Conservation (phyloP, 2,888 invertebrate genomes). For the Dioctria rufipes region DNA sequence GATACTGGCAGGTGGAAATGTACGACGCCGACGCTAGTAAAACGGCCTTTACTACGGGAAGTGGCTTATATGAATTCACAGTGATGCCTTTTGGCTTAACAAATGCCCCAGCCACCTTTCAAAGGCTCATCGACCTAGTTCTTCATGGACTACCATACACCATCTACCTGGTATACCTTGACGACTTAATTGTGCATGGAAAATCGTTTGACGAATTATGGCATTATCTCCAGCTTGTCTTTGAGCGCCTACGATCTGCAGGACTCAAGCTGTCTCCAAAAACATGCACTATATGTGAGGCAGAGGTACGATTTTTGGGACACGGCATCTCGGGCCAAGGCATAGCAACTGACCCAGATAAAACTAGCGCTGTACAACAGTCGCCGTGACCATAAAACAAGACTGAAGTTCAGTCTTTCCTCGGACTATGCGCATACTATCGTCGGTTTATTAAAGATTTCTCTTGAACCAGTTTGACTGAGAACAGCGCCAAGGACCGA, state of each 20-base stretch:
- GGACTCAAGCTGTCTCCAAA: no score
- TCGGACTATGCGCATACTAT: neutral
- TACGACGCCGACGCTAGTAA: neutral
- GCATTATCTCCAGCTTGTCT: no score
- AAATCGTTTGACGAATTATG: no score
- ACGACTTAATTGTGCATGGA: no score
- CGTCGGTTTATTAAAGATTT: neutral
- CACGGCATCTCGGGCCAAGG: no score
- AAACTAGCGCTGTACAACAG: no score
- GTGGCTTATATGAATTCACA: neutral
- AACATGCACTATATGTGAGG: no score
- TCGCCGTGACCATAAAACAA: neutral
- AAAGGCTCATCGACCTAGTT: neutral
- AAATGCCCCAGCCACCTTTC: slow-evolving; percentile 5
- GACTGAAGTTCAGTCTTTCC: neutral
- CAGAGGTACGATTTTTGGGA: no score
- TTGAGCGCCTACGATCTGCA: no score
- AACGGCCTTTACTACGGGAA: neutral
- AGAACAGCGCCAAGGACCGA: neutral
- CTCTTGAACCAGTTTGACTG: neutral
- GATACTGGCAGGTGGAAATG: slow-evolving; percentile 8
- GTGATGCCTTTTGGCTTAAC: neutral
- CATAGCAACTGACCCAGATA: no score
- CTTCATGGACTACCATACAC: no score
- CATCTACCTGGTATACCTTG: no score